Percentiles rank a stretch among this genome's conserved stretches.
phyloP scores from a whole-genome alignment of 2,113 vertebrate genomes.

The Laticauda laticaudata region DNA sequence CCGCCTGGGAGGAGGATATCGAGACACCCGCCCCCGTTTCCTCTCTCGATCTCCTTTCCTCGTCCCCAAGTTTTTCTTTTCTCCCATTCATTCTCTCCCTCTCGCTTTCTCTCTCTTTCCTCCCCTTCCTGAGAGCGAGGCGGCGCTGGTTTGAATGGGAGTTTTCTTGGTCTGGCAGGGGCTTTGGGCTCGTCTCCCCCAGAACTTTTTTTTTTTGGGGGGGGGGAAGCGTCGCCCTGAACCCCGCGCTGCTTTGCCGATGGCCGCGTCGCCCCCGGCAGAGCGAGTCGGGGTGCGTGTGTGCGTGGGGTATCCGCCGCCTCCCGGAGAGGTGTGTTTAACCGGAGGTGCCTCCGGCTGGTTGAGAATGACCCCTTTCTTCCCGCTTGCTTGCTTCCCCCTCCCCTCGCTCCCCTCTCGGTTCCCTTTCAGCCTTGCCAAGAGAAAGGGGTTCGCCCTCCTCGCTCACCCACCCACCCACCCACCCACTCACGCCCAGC shows the following conservation, averaged over 20 bases:
- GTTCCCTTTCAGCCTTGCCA: neutral
- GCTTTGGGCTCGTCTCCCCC: neutral
- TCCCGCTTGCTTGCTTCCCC: neutral
- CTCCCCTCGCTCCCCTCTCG: neutral
- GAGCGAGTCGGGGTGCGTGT: conserved; percentile 5
- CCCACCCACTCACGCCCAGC: neutral
- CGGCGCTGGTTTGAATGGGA: neutral
- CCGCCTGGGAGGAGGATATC: neutral
- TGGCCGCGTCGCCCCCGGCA: neutral
- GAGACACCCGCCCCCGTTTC: neutral
- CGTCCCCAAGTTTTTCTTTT: neutral
- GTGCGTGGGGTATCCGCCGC: neutral
- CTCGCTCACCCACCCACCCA: neutral
- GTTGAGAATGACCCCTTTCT: neutral
- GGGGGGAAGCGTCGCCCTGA: neutral
- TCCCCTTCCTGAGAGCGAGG: neutral
- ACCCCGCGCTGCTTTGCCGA: conserved; percentile 1
- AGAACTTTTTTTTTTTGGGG: neutral
- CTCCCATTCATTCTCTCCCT: conserved; percentile 1
- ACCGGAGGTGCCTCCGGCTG: neutral
- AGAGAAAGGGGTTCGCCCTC: neutral
- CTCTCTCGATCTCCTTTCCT: too few species aligned
- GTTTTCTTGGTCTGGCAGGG: conserved; percentile 18
- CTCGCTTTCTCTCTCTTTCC: neutral
- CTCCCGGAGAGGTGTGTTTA: neutral